Conservation (phyloP, 2,888 invertebrate species). For the Balanococcus diminutus region DNA sequence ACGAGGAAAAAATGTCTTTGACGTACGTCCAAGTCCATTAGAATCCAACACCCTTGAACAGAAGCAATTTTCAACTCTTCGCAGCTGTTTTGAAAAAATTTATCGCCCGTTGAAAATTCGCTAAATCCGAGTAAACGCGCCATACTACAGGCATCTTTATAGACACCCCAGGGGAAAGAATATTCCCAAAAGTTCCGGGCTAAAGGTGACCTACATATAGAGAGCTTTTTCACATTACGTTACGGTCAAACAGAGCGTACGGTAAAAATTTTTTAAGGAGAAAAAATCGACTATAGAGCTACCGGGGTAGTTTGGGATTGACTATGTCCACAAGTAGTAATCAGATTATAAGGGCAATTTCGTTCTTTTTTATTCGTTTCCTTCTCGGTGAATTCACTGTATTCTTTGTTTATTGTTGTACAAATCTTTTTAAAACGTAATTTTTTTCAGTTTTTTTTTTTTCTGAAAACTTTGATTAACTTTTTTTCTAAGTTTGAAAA, state of each 20-base stretch:
- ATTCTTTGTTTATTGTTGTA: too few species aligned
- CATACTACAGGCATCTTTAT: background rate
- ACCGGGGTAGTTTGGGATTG: background rate
- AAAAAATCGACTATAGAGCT: background rate
- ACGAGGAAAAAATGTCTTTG: background rate
- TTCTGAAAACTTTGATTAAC: too few species aligned
- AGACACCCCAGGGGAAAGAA: background rate
- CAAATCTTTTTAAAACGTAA: too few species aligned
- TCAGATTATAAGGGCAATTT: too few species aligned
- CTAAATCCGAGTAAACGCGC: background rate
- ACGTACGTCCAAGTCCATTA: background rate
- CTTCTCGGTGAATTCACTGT: too few species aligned
- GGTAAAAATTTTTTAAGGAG: background rate
- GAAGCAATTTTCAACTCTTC: background rate
- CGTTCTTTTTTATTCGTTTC: too few species aligned
- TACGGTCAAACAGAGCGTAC: background rate
- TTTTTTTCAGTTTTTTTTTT: too few species aligned
- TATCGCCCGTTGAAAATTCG: background rate
- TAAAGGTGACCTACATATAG: background rate
- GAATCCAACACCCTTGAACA: background rate
- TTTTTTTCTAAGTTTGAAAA: too few species aligned
- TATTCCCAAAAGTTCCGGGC: background rate
- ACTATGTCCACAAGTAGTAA: too few species aligned
- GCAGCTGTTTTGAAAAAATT: background rate
- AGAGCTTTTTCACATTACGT: background rate